Evolutionary conservation across 2,888 invertebrate genomes (phyloP).

Genomic region (Allophyes oxyacanthae): DNA sequence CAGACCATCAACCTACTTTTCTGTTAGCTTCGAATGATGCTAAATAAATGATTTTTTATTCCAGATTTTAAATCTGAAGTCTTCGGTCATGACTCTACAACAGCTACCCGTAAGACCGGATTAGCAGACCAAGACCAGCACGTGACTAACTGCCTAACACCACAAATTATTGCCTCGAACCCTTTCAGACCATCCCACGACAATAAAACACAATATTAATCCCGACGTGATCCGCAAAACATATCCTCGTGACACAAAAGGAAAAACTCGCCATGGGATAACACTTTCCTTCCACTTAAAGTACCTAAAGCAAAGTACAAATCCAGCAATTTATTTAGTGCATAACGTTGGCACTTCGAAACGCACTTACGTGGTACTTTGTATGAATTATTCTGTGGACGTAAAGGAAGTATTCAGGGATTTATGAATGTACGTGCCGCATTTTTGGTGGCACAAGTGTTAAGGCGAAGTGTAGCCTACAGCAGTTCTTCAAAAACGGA

Average conservation of each 20-base stretch:
- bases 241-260: neutral
- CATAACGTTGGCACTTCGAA: conserved; percentile 47
- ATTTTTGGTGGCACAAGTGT: conserved; percentile 40
- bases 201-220: neutral
- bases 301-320: conserved; percentile 24
- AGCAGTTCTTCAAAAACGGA: no score
- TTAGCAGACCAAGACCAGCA: neutral
- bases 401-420: conserved; percentile 67
- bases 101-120: neutral
- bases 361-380: conserved; percentile 59
- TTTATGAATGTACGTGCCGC: conserved; percentile 71
- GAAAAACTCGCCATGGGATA: conserved; percentile 12
- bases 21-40: no score
- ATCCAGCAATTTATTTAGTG: conserved; percentile 52
- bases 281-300: conserved; percentile 24
- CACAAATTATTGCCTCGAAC: no score
- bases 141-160: no score
- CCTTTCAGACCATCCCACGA: no score
- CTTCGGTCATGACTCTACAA: no score
- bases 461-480: neutral
- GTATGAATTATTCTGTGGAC: conserved; percentile 72
- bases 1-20: no score
- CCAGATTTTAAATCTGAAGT: no score
- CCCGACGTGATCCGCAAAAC: conserved; percentile 1
- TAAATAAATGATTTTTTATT: no score